Evolutionary conservation across 2,113 vertebrate species (phyloP), one percentile per base, ranked within the genome.

Genomic region (Callipepla californica): DNA sequence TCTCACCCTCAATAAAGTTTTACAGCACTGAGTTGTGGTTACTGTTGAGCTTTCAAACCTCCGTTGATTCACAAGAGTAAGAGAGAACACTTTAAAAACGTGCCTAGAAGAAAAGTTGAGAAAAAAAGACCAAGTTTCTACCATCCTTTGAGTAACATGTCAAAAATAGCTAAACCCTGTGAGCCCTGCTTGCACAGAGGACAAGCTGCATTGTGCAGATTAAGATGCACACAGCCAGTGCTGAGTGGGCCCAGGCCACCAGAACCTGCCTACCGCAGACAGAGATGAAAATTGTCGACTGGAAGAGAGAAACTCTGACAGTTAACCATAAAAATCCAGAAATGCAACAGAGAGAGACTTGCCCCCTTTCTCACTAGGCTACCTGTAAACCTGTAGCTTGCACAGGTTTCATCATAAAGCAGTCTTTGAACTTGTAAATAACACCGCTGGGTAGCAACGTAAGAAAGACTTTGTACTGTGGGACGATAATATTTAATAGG

Each of bases 401-500:
- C 32, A 62, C 11, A 74, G 63, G 14, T 62, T 92, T 70, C 42
- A 70, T 75, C 6, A 51, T 17, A 59, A 85, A 76, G 55, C 14
- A 59, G 7, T 50, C 34, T 58, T 62, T 48, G 8, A 7, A 66
- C 8, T 59, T 72, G 25, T 3, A 28, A 81, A 65, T 57, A 38
- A 6, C 36, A 78, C 59, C 55, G 36, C n/a, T 25, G 4, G 4
- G 25, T 68, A 72, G 13, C 30, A 77, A 85, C 4, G 23, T 17
- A 82, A 70, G 16, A 34, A 94, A 81, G 14, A 1, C 67, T 80
- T 61, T 44, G 17, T 70, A 77, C 36, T 57, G 58, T 91, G 80
- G 85, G 93, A 84, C 38, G 68, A 38, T n/a, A 78, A 55, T 8
- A 3, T 95, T 95, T 95, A 94, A 89, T 81, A 92, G 53, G 84